Conservation (phyloP, 1,140 invertebrate genomes). For the Cotesia glomerata region DNA sequence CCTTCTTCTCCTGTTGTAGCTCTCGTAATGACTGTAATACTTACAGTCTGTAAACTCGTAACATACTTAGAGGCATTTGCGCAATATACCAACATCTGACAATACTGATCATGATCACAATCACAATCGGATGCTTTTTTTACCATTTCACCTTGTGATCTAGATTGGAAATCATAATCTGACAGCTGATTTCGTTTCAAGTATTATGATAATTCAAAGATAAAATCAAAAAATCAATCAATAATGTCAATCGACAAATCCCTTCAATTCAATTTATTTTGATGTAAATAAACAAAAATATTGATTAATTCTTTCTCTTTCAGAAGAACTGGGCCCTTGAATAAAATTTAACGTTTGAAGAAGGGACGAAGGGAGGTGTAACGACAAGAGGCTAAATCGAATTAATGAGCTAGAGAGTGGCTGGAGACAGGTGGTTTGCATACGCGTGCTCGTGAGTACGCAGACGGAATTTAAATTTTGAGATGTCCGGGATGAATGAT, state of each 20-base stretch:
- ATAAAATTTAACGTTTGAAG: too few species aligned
- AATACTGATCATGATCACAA: neutral
- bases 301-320: too few species aligned
- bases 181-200: neutral
- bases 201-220: neutral
- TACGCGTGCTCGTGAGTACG: conserved; percentile 37
- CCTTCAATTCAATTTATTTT: too few species aligned
- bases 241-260: neutral
- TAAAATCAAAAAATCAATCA: neutral
- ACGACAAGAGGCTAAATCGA: neutral
- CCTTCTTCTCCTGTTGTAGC: too few species aligned
- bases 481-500: neutral
- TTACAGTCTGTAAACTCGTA: conserved; percentile 4
- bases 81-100: neutral
- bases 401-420: neutral
- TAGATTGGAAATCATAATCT: neutral
- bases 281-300: too few species aligned
- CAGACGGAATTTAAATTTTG: conserved; percentile 45
- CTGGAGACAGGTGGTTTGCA: conserved; percentile 43
- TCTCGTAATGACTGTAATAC: neutral
- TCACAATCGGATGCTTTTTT: too few species aligned
- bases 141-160: neutral
- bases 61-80: conserved; percentile 8
- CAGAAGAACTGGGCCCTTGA: too few species aligned
- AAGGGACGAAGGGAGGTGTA: neutral